Conservation (phyloP, 1,140 invertebrate genomes). For the Drosophila dunni region DNA sequence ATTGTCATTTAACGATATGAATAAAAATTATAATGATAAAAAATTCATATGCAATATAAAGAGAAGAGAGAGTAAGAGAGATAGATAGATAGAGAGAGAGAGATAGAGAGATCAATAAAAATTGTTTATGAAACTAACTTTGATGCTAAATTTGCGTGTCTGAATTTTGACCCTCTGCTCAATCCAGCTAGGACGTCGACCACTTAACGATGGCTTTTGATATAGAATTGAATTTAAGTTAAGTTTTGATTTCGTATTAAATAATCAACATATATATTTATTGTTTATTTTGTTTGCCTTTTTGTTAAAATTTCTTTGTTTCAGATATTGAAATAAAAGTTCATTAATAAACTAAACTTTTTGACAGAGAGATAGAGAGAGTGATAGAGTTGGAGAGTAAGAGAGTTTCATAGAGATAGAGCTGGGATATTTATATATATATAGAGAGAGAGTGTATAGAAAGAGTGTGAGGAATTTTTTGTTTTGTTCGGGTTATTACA, state of each 20-base stretch:
- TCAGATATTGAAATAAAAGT: constrained; percentile 49
- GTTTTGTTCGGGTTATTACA: constrained; percentile 55
- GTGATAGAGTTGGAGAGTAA: constrained; percentile 27
- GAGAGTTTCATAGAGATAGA: constrained; percentile 40
- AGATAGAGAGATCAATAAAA: constrained; percentile 76
- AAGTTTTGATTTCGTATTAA: constrained; percentile 36
- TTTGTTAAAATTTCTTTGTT: constrained; percentile 37
- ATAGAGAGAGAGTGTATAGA: constrained; percentile 26
- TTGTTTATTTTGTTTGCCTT: constrained; percentile 31
- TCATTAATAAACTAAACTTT: constrained; percentile 48
- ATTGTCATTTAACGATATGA: constrained; percentile 36
- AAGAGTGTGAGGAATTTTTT: constrained; percentile 54
- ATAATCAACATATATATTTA: constrained; percentile 43
- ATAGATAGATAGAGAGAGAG: constrained; percentile 59
- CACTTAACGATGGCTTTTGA: constrained; percentile 84
- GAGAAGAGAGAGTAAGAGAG: constrained; percentile 48
- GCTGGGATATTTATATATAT: constrained; percentile 17
- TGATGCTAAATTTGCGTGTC: constrained; percentile 85
- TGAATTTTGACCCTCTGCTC: constrained; percentile 85
- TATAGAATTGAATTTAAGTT: constrained; percentile 70
- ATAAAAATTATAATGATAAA: constrained; percentile 56
- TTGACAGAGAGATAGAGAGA: constrained; percentile 31
- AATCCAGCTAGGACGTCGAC: constrained; percentile 85
- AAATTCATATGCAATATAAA: constrained; percentile 74
- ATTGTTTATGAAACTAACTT: constrained; percentile 84